Percentiles rank a stretch among this genome's conserved stretches.
Conservation (phyloP, 1,140 invertebrate genomes). For the Myzus persicae region DNA sequence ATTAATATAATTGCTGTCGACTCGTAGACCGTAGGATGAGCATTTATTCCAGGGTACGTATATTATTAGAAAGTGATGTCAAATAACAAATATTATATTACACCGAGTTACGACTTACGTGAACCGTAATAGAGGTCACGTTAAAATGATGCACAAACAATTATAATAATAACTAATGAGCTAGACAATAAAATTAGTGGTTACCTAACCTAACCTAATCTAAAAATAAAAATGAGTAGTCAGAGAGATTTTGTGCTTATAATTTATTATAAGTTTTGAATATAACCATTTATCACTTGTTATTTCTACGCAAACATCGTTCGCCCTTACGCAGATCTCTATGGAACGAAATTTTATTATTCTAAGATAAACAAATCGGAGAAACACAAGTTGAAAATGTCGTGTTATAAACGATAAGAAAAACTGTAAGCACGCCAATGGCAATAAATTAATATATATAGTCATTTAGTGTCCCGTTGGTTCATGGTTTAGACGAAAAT, state of each 20-base stretch:
- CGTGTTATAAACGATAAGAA: background rate
- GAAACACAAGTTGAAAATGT: background rate
- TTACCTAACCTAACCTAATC: background rate
- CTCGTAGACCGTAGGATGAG: background rate
- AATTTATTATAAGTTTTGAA: background rate
- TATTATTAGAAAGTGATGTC: conserved; percentile 9
- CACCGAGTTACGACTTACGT: background rate
- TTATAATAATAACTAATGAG: conserved; percentile 15
- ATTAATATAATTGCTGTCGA: background rate
- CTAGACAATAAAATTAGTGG: background rate
- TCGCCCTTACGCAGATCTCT: background rate
- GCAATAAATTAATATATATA: background rate
- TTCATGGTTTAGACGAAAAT: background rate
- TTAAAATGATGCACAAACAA: background rate
- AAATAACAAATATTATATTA: conserved; percentile 19
- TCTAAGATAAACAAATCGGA: background rate
- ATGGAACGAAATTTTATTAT: background rate
- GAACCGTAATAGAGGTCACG: background rate
- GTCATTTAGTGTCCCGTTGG: background rate
- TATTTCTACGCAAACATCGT: background rate
- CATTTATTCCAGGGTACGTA: background rate
- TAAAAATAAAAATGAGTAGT: background rate
- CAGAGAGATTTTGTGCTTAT: background rate
- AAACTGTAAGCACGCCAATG: background rate
- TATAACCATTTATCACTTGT: background rate